phyloP scores from a whole-genome alignment of 2,888 invertebrate species.

The Lissonota sp. region DNA sequence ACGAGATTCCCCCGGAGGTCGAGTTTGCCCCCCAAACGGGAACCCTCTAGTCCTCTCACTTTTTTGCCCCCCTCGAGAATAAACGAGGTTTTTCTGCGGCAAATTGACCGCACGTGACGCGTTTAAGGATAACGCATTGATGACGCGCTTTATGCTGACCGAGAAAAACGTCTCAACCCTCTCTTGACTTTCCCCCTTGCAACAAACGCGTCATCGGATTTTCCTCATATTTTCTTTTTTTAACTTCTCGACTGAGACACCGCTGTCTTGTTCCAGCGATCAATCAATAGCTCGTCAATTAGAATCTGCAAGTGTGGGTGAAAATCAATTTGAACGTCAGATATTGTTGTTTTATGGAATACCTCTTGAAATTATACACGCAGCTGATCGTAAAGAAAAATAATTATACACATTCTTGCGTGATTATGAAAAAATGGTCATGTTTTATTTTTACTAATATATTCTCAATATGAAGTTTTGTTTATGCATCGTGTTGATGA shows the following conservation, averaged over 20 bases:
- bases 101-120: slow-evolving; percentile 15
- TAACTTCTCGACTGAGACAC: background rate
- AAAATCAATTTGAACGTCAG: too few species aligned
- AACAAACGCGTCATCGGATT: slow-evolving; percentile 43
- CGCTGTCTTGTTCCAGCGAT: background rate
- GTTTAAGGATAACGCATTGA: slow-evolving; percentile 19
- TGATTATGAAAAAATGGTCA: too few species aligned
- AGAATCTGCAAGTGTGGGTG: too few species aligned
- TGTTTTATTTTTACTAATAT: too few species aligned
- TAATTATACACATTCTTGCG: too few species aligned
- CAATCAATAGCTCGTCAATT: too few species aligned
- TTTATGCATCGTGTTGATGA: too few species aligned
- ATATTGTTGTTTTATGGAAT: too few species aligned
- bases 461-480: too few species aligned
- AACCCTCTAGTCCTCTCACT: slow-evolving; percentile 63
- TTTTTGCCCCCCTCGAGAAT: slow-evolving; percentile 43
- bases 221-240: slow-evolving; percentile 35
- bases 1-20: slow-evolving; percentile 75
- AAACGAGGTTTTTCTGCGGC: background rate
- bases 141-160: slow-evolving; percentile 4
- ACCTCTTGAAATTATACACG: too few species aligned
- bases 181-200: slow-evolving; percentile 19
- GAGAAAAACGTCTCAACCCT: slow-evolving; percentile 32
- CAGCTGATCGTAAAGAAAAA: too few species aligned
- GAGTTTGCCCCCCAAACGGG: slow-evolving; percentile 67